Percentiles rank a stretch among this genome's conserved stretches.
Conservation (phyloP, 2,797 vertebrate species). For the Coilia nasus region DNA sequence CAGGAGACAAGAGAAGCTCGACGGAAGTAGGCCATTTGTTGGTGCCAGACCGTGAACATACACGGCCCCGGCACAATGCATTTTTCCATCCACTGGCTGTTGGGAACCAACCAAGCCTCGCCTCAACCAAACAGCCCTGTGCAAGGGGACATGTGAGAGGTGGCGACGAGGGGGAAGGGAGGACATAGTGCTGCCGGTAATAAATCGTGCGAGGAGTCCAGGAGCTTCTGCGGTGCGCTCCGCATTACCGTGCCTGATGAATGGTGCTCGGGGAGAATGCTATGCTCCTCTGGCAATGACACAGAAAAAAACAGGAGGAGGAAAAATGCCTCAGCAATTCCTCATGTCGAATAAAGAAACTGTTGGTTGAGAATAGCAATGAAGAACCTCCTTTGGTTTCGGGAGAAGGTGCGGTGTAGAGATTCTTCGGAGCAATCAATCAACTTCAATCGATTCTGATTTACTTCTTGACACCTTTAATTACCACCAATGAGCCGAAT, state of each 20-base stretch:
- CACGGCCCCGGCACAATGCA: conserved; percentile 41
- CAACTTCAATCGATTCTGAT: background rate
- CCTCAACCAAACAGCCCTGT: conserved; percentile 35
- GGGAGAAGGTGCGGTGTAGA: background rate
- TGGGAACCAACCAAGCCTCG: background rate
- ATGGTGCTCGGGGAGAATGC: conserved; percentile 7
- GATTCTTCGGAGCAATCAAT: background rate
- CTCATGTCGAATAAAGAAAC: conserved; percentile 35
- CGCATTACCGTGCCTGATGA: conserved; percentile 2
- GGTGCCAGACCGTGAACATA: conserved; percentile 57
- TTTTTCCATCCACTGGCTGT: conserved; percentile 58
- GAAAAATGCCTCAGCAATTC: conserved; percentile 19
- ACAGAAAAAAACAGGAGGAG: background rate
- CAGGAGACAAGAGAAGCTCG: conserved; percentile 14
- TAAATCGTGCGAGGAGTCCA: conserved; percentile 64
- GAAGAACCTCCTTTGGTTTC: background rate
- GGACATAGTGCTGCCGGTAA: conserved; percentile 66
- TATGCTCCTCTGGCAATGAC: background rate
- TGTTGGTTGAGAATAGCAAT: conserved; percentile 24
- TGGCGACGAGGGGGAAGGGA: conserved; percentile 62
- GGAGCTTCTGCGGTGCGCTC: background rate
- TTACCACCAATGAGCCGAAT: background rate
- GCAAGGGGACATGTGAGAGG: conserved; percentile 27
- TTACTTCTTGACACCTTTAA: conserved; percentile 2
- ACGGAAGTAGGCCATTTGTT: conserved; percentile 62